These are phyloP conservation scores for Cyprinella venusta DNA, from an alignment of 2,797 vertebrate species.

Conservation along the genomic window DNA sequence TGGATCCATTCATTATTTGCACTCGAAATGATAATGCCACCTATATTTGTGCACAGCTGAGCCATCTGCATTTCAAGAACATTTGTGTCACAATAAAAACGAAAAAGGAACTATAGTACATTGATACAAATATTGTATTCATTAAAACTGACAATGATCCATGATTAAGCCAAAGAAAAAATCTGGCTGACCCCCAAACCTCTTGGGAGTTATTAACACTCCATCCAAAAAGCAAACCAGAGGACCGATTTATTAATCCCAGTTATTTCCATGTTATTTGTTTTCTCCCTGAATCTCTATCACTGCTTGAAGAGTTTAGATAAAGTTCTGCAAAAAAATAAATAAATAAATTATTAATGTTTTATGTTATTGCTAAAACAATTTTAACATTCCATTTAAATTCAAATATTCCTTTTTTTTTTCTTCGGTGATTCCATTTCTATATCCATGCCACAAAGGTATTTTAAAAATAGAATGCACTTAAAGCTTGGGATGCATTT, in stretches of 20 bases:
- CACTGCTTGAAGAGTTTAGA: neutral
- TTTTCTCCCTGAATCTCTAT: neutral
- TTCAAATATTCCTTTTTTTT: neutral
- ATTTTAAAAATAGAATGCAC: slow-evolving; percentile 7
- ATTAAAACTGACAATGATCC: slow-evolving; percentile 32
- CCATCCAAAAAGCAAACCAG: slow-evolving; percentile 22
- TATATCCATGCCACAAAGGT: neutral
- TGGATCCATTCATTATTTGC: slow-evolving; percentile 77
- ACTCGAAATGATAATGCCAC: slow-evolving; percentile 78
- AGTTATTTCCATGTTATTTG: neutral
- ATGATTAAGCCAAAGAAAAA: slow-evolving; percentile 29
- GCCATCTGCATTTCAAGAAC: slow-evolving; percentile 70
- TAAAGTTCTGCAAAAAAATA: neutral
- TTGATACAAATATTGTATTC: slow-evolving; percentile 57
- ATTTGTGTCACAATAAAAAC: slow-evolving; percentile 66
- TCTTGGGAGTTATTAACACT: slow-evolving; percentile 18
- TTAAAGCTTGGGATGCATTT: neutral
- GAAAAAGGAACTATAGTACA: slow-evolving; percentile 46
- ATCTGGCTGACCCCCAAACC: slow-evolving; percentile 37
- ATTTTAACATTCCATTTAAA: neutral
- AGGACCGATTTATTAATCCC: slow-evolving; percentile 11
- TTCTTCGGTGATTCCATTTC: neutral
- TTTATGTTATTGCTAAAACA: neutral
- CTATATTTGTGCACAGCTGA: slow-evolving; percentile 74
- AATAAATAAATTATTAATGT: no score